phyloP scores from a whole-genome alignment of 2,888 invertebrate genomes.

The Argyra leucocephala region DNA sequence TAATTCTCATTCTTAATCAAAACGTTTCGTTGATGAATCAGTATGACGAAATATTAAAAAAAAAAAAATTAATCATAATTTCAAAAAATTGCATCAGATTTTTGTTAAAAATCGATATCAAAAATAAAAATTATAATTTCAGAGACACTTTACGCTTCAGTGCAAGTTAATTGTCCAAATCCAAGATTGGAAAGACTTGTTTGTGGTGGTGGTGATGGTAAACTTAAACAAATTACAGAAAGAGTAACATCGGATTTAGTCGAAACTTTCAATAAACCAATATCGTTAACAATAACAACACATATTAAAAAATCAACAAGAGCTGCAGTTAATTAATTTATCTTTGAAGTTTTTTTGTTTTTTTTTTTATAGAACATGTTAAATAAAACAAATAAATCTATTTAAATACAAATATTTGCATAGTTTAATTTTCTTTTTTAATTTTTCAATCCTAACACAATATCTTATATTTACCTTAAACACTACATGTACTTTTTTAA shows the following conservation, averaged over 20 bases:
- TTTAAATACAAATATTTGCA: not conserved
- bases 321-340: not conserved
- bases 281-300: constrained; percentile 40
- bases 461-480: not conserved
- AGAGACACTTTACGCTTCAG: constrained; percentile 50
- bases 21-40: no score
- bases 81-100: no score
- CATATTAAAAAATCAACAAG: constrained; percentile 20
- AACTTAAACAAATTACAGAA: constrained; percentile 60
- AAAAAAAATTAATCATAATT: no score
- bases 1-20: no score
- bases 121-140: no score
- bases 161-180: constrained; percentile 55
- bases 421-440: not conserved
- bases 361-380: not conserved
- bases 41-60: no score
- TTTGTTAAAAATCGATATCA: no score
- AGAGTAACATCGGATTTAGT: constrained; percentile 54
- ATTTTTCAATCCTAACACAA: not conserved
- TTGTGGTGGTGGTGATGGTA: constrained; percentile 58
- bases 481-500: no score
- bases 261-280: constrained; percentile 54
- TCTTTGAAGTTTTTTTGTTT: no score
- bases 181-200: constrained; percentile 55
- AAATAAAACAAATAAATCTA: not conserved